Evolutionary conservation across 2,888 invertebrate species (phyloP), one percentile per base, ranked within the genome.

Genomic region (Ormia ochracea): DNA sequence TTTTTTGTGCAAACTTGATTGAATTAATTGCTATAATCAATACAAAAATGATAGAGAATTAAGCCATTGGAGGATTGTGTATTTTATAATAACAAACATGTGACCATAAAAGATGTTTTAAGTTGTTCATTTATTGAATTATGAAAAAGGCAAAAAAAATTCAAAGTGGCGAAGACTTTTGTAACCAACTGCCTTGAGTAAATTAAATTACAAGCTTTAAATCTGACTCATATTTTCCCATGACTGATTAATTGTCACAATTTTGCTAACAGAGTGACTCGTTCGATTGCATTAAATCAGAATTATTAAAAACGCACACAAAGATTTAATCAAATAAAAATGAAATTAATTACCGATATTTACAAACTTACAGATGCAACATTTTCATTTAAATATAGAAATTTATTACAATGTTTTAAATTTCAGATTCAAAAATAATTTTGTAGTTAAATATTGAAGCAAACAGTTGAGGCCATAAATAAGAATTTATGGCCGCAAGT

Each of bases 221-320:
- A 45, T 45, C 33, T 69, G 68, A 69, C 23, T 68, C 68, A 56
- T 56, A 28, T 50, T 52, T 38, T 54, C n/a, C n/a, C 41, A 43
- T 68, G 54, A 41, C 41, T 54, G 21, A 4, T 14, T 41, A 54
- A 41, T 43, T 68, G 54, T 56, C 5, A 17, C 56, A 26, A 45
- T 23, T 56, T 56, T 56, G 36, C 23, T 21, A 36, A 38, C 28
- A 36, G 28, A n/a, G n/a, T n/a, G n/a, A 59, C 19, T 19, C 31
- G 38, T 61, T 52, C 41, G 12, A 10, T 36, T 43, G 56, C 9
- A 48, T 56, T 65, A 48, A 74, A 48, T 65, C 56, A 74, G 21
- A 48, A 9, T 23, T 56, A 65, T 65, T 65, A 48, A 56, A 74
- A 65, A n/a, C n/a, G 65, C 63, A 73, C 43, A 54, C 54, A 45